Base-by-base conservation (phyloP, 2,797 vertebrate species). In the Parauchenoglanis punctatus region DNA sequence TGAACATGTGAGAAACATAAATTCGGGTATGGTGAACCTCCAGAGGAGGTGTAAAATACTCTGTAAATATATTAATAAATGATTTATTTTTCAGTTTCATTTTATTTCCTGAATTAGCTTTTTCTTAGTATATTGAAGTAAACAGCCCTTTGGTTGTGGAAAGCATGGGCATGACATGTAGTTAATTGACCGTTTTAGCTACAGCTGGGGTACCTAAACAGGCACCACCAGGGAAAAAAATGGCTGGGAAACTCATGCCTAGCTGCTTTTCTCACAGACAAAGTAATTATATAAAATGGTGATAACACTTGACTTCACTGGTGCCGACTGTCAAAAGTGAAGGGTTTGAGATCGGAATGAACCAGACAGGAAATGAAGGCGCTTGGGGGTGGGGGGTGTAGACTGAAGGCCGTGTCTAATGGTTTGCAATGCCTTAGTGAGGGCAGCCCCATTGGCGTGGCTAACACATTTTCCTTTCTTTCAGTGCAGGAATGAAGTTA, bases 331-430 rank as follows among this genome's bases (percentile, higher is more conserved):
- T 72, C 49, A n/a, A 81, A 89, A 81, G 52, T 63, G 4, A 52
- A 76, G 46, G 86, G 65, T n/a, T 61, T 87, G 82, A 35, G 54
- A 65, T 7, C 20, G 58, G 44, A 80, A 40, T 54, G 84, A 28
- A 56, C 28, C 85, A 86, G 84, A 70, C 88, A 83, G 88, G 88
- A 90, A 87, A 86, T 86, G 61, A 88, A 85, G 61, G 61, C n/a
- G 44, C 58, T 80, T 82, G 89, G 76, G 54, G 77, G 78, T 59
- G 80, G 81, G 75, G 56, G 63, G 28, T 63, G 81, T 44, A 49
- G 10, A 35, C 63, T 54, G 63, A 83, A 68, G 63, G 10, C 28
- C 3, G n/a, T 83, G 28, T 54, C 20, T 5, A 76, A 77, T 76
- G 40, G 59, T 83, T 85, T n/a, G 52, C 35, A 28, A 23, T 68